Percentiles rank a stretch among this genome's conserved stretches.
These are phyloP conservation scores for Cyclopterus lumpus DNA, from an alignment of 2,797 vertebrate species.

Conservation along the genomic window DNA sequence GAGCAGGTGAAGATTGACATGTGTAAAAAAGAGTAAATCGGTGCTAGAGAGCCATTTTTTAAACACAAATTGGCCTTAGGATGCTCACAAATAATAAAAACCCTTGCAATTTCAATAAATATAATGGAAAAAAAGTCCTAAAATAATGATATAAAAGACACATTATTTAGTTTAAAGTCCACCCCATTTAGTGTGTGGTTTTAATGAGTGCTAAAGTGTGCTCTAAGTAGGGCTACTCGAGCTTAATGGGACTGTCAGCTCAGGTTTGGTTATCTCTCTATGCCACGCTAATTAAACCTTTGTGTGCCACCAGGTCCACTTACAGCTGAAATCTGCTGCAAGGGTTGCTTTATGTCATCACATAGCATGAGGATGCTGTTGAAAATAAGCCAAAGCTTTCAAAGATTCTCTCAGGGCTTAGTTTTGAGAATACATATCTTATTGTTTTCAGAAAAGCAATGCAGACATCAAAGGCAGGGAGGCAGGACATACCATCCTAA, in stretches of 20 bases:
- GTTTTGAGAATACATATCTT: not conserved
- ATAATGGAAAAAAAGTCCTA: not conserved
- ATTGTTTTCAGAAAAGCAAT: not conserved
- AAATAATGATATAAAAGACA: not conserved
- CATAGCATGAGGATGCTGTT: not conserved
- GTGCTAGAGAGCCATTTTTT: no score
- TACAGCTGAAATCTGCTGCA: slow-evolving; percentile 11
- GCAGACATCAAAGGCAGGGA: not conserved
- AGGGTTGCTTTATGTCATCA: not conserved
- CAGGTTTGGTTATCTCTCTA: slow-evolving; percentile 5
- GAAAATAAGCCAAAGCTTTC: not conserved
- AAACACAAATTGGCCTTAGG: no score
- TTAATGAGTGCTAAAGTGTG: not conserved
- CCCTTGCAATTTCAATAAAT: no score
- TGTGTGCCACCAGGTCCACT: slow-evolving; percentile 5
- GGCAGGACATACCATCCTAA: not conserved
- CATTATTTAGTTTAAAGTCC: not conserved
- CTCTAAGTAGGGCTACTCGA: not conserved
- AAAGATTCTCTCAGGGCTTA: not conserved
- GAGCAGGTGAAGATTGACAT: no score
- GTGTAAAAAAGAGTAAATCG: no score
- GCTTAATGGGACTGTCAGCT: slow-evolving; percentile 14
- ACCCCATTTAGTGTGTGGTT: not conserved
- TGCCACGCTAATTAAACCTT: slow-evolving; percentile 16
- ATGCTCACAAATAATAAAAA: no score